Base-by-base conservation (phyloP, 53 echinoderm and acorn worm genomes). In the Glandiceps talaboti region DNA sequence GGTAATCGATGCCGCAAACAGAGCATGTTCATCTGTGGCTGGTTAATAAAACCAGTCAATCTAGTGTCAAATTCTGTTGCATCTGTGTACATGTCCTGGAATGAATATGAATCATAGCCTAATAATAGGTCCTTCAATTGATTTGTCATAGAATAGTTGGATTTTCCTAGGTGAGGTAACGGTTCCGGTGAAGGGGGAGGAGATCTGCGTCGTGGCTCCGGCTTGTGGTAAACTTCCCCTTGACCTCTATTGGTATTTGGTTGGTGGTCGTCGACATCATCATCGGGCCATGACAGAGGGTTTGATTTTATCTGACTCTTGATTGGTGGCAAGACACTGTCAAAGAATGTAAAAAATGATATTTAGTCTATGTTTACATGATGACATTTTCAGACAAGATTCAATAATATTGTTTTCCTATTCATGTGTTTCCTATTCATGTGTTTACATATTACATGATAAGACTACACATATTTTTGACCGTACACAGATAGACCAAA, bases 11-110 rank as follows among this genome's bases (percentile, higher is more conserved):
- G 86, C 83, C 84, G 85, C 73, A 94, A 73, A 0, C 93, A 87
- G 25, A 91, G 80, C 99, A 99, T 91, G 79, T 94, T 99, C 82
- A 89, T 77, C 77, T 99, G 93, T 0, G 92, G 87, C 33, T 91
- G 88, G 86, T 87, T 89, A 76, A 94, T 92, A 75, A 31, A 91
- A 33, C 99, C 99, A 6, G 79, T 73, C 82, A 99, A 81, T 29
- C 82, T 87, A 73, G 84, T 91, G 79, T 99, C 99, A 74, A 88
- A 99, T 76, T 99, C 91, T 1, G 99, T 91, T 27, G 93, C 80
- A 80, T 91, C 93, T 28, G 80, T 89, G 89, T 99, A 99, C 93
- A 99, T 91, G 75, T 92, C 94, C 81, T 99, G 88, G 33, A 99
- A 99, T 32, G 81, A 30, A 75, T 86, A 84, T 1, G 99, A 76